phyloP scores from a whole-genome alignment of 2,797 vertebrate genomes.

The Myoxocephalus aenaeus region DNA sequence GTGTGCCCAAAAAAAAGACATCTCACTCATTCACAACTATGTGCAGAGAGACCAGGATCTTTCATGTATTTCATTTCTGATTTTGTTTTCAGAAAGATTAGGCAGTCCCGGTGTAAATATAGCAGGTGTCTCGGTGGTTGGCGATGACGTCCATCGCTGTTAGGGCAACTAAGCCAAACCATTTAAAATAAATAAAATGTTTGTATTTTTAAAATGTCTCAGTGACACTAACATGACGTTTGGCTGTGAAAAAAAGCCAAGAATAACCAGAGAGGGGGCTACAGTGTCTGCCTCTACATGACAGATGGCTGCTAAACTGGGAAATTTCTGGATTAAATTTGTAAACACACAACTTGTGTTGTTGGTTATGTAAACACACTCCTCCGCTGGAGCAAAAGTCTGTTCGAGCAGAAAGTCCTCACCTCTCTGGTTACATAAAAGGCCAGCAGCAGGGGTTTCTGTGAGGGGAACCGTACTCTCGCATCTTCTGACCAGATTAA shows the following conservation, averaged over 20 bases:
- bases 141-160: background rate
- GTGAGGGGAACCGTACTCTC: constrained; percentile 12
- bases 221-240: background rate
- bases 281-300: background rate
- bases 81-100: background rate
- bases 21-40: background rate
- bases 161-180: background rate
- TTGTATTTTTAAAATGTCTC: too few species aligned
- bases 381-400: constrained; percentile 1
- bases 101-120: background rate
- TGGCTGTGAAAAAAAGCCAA: background rate
- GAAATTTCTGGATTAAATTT: constrained; percentile 12
- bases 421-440: constrained; percentile 17
- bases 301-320: constrained; percentile 24
- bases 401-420: background rate
- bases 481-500: constrained; percentile 14
- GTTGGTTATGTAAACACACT: constrained; percentile 26
- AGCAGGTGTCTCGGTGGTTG: too few species aligned
- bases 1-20: background rate
- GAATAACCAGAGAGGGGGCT: background rate
- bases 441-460: constrained; percentile 9
- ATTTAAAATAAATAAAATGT: too few species aligned
- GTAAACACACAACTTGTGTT: constrained; percentile 8
- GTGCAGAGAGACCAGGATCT: background rate
- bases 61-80: background rate